phyloP scores from a whole-genome alignment of 2,797 vertebrate genomes.

The Scyliorhinus canicula region DNA sequence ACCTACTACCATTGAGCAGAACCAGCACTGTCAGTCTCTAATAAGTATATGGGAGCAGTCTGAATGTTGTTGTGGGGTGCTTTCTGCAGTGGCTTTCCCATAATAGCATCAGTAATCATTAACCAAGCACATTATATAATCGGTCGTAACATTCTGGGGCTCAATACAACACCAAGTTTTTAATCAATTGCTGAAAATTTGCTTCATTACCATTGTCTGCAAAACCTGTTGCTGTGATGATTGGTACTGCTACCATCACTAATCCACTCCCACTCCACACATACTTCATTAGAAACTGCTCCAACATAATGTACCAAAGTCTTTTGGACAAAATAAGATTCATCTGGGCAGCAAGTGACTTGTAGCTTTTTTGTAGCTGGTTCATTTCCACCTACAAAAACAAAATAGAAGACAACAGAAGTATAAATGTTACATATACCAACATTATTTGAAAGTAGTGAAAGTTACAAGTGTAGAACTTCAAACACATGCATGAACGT shows the following conservation, averaged over 20 bases:
- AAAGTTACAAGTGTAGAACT: neutral
- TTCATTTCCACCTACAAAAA: conserved; percentile 86
- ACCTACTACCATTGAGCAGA: neutral
- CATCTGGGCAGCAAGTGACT: conserved; percentile 84
- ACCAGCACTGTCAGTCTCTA: neutral
- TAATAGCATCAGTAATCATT: neutral
- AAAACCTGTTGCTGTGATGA: conserved; percentile 93
- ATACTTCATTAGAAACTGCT: conserved; percentile 98
- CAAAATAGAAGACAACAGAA: conserved; percentile 42
- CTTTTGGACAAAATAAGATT: conserved; percentile 94
- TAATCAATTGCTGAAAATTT: neutral
- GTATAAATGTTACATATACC: neutral
- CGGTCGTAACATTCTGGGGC: neutral
- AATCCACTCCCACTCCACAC: conserved; percentile 93
- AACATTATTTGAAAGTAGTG: neutral
- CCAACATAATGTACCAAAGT: conserved; percentile 97
- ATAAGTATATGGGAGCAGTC: neutral
- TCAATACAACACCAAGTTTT: neutral
- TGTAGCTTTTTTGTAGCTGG: conserved; percentile 93
- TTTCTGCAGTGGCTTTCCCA: neutral
- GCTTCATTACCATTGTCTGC: conserved; percentile 79
- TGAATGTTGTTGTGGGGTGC: neutral
- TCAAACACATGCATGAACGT: neutral
- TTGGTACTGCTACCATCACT: conserved; percentile 94
- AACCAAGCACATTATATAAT: neutral